Conservation (phyloP, 1,140 invertebrate species). For the Lanistes nyassanus region DNA sequence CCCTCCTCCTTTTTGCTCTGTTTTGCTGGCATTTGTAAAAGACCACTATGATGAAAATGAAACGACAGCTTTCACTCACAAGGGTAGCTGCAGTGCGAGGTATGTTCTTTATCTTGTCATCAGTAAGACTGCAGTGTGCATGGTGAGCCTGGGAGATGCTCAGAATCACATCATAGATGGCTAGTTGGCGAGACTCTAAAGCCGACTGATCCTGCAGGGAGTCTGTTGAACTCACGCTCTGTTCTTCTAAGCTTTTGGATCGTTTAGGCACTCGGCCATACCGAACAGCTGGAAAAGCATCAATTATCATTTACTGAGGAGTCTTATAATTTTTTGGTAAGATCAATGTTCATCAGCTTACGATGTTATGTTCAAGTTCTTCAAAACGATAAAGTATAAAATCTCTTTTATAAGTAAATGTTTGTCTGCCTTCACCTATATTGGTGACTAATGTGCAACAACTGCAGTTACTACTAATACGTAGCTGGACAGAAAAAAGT, state of each 20-base stretch:
- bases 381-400: no score
- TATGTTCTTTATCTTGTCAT: conserved; percentile 81
- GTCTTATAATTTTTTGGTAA: no score
- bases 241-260: conserved; percentile 81
- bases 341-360: no score
- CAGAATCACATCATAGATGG: conserved; percentile 86
- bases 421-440: no score
- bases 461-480: no score
- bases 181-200: conserved; percentile 69
- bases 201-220: conserved; percentile 50
- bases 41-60: no score
- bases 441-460: no score
- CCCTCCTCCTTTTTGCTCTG: no score
- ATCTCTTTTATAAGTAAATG: no score
- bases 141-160: conserved; percentile 91
- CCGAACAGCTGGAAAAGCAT: conserved; percentile 80
- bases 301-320: conserved; percentile 12
- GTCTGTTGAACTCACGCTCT: conserved; percentile 56
- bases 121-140: conserved; percentile 88
- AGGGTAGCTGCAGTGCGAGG: conserved; percentile 70
- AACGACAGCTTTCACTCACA: conserved; percentile 7
- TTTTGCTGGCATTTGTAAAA: no score
- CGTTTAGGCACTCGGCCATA: conserved; percentile 96
- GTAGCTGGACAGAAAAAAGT: no score
- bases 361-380: no score